A percentile compares a stretch with the other conserved stretches of the same genome.
Conservation (phyloP, 2,888 invertebrate genomes). For the Philereme vetulata region DNA sequence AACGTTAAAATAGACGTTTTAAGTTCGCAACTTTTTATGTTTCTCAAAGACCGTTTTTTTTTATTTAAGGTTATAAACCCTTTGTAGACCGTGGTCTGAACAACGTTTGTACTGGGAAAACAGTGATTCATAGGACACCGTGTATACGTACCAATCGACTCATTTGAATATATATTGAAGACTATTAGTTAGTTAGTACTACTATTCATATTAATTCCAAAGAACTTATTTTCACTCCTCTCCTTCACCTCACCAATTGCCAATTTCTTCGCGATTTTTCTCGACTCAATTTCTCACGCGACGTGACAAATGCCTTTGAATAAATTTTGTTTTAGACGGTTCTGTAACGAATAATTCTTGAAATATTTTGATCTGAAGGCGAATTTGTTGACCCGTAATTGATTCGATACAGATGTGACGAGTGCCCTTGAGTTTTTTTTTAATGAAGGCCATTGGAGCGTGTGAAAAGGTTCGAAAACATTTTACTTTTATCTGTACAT, state of each 20-base stretch:
- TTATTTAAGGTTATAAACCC: too few species aligned
- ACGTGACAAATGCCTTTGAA: slow-evolving; percentile 51
- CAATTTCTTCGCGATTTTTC: slow-evolving; percentile 46
- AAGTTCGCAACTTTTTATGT: too few species aligned
- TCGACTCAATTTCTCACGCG: slow-evolving; percentile 45
- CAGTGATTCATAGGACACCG: too few species aligned
- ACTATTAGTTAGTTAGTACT: slow-evolving; percentile 1
- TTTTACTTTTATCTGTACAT: background rate
- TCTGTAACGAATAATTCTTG: slow-evolving; percentile 37
- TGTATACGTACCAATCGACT: too few species aligned
- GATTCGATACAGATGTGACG: slow-evolving; percentile 47
- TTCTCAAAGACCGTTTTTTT: too few species aligned
- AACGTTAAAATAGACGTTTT: too few species aligned
- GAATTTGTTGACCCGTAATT: slow-evolving; percentile 44
- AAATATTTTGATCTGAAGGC: slow-evolving; percentile 44
- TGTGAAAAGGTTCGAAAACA: slow-evolving; percentile 11
- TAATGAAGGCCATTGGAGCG: slow-evolving; percentile 25
- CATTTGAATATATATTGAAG: too few species aligned
- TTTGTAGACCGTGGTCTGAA: too few species aligned
- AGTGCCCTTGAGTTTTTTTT: slow-evolving; percentile 34
- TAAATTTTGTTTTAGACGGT: slow-evolving; percentile 46
- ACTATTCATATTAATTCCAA: slow-evolving; percentile 34
- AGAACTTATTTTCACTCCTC: slow-evolving; percentile 25
- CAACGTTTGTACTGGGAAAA: too few species aligned
- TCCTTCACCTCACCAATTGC: slow-evolving; percentile 43